Evolutionary conservation across 2,113 vertebrate species (phyloP), one percentile per base, ranked within the genome.

Genomic region (Pantherophis guttatus): DNA sequence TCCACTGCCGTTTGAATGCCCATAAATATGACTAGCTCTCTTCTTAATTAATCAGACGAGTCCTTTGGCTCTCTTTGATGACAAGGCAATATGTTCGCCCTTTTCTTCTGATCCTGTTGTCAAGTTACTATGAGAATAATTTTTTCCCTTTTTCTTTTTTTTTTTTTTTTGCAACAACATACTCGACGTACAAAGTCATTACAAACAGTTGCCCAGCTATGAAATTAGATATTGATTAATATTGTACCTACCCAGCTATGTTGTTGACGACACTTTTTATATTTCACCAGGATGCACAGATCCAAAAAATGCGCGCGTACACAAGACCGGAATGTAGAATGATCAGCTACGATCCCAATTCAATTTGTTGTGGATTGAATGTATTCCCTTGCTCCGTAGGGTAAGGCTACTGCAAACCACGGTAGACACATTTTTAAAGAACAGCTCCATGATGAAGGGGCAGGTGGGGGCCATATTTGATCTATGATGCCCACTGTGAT

Each of bases 211-310:
- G 96, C 97, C 96, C 97, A 97, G 94, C 96, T 98, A 97, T 97
- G 96, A 98, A 97, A 97, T 97, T 97, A 97, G 95, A 96, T 98
- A 97, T 97, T 96, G 97, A 98, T 97, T 97, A 97, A 98, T 98
- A 98, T 96, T 97, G 92, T 93, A 97, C 95, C 90, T 95, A 96
- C 94, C 96, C 94, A 95, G 96, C 94, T 96, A 97, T 98, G 96
- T 94, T 93, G 75, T 91, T 97, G 94, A 96, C 94, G 75, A 39
- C 33, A 81, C 33, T 39, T 81, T 81, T 81, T 81, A 21, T 81
- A 95, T 95, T 96, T 96, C 95, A 92, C 94, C 62, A 21, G 94
- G 88, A 91, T 90, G 92, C 93, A 52, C 62, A 70, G 95, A 90
- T 23, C 0, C 3, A 29, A 94, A 94, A 94, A 39, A 21, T 1